Base-by-base conservation (phyloP, 1,140 invertebrate genomes). In the Aphaenogaster floridana region DNA sequence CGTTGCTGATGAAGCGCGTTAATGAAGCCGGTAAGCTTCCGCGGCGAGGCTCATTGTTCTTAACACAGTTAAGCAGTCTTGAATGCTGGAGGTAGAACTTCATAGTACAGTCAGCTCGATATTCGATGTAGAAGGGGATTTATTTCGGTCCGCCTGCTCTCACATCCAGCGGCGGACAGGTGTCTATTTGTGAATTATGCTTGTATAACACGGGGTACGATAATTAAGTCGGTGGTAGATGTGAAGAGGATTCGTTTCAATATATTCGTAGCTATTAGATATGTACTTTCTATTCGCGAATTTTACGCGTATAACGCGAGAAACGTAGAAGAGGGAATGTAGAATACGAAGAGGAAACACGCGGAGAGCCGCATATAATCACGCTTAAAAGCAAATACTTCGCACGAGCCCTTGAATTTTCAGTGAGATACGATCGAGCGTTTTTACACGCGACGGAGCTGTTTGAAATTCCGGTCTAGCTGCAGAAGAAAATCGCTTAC, bases 401-500 rank as follows among this genome's bases (percentile, higher is more conserved):
- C 8, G 36, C 1, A 8, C n/a, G 50, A 57, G 52, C 34, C 68
- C 34, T 76, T 84, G 80, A 76, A 84, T 84, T 63, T 76, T 28
- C 54, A 84, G 21, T n/a, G 64, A 54, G 45, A 5, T n/a, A 61
- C 39, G 69, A 76, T 74, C 66, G 17, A 57, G 66, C 36, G 59
- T 64, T 81, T 81, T 71, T 57, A 42, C 50, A 39, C 66, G 15
- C 50, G 39, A 15, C 57, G 9, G 8, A 36, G 59, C 28, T 50
- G 11, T 76, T 84, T 84, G 68, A 74, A 61, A 84, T 84, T 84
- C 80, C 69, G 17, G 42, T 72, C 52, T 36, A 42, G 13, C 68
- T 36, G 52, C 28, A 61, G 68, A 74, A 74, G 80, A 74, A 74
- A 74, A 74, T 74, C 80, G 80, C 80, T 84, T 74, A 61, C 69